These are phyloP conservation scores for Sebastes matsubarae DNA, from an alignment of 2,797 vertebrate species.

Conservation along the genomic window DNA sequence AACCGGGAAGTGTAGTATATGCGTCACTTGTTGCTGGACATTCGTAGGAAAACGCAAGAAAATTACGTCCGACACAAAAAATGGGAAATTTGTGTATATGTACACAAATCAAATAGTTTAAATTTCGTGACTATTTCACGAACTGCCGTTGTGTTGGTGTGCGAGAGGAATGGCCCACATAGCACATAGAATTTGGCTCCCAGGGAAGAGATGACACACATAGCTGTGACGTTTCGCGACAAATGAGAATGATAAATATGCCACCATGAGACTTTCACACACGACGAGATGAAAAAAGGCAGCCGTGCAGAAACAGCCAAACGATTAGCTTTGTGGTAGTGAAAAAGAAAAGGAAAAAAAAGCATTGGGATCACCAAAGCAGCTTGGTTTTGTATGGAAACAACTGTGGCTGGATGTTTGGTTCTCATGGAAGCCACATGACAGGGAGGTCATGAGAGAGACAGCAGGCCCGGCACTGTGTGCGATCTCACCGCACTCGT, in stretches of 20 bases:
- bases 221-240: neutral
- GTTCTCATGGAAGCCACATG: conserved; percentile 82
- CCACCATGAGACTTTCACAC: conserved; percentile 40
- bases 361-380: conserved; percentile 67
- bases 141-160: too few species aligned
- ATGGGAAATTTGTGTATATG: too few species aligned
- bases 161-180: neutral
- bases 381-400: conserved; percentile 80
- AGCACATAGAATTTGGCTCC: neutral
- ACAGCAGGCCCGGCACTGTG: conserved; percentile 78
- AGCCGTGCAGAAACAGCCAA: conserved; percentile 58
- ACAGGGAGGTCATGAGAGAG: conserved; percentile 80
- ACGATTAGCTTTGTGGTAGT: conserved; percentile 70
- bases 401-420: conserved; percentile 78
- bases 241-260: conserved; percentile 9
- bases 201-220: neutral
- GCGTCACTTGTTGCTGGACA: too few species aligned
- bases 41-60: too few species aligned
- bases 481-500: conserved; percentile 77
- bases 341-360: conserved; percentile 15
- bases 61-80: too few species aligned
- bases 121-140: too few species aligned
- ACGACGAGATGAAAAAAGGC: conserved; percentile 40
- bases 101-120: too few species aligned
- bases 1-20: too few species aligned